These are phyloP conservation scores for Chamaetylas fuelleborni DNA, from an alignment of 2,113 vertebrate species.

Conservation along the genomic window DNA sequence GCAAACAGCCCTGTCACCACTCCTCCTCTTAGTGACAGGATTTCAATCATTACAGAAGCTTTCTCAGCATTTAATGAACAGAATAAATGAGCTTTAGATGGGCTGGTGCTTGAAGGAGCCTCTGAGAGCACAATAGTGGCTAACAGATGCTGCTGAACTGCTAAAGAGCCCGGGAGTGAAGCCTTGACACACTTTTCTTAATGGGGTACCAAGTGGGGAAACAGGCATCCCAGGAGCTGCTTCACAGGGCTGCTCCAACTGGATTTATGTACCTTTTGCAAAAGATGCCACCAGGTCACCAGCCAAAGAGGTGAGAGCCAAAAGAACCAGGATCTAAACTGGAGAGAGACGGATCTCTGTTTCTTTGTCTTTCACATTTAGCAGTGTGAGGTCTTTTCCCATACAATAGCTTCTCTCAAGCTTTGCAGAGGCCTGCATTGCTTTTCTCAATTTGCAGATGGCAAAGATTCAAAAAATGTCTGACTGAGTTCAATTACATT, in stretches of 20 bases:
- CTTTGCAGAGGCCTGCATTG: not conserved
- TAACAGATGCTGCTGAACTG: fast-evolving
- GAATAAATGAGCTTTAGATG: not conserved
- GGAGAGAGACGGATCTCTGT: not conserved
- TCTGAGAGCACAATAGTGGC: not conserved
- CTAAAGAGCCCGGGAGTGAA: fast-evolving
- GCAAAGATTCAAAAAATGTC: not conserved
- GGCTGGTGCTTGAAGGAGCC: not conserved
- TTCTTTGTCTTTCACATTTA: not conserved
- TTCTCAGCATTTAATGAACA: not conserved
- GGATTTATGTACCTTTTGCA: not conserved
- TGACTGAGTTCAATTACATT: not conserved
- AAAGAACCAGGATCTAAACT: not conserved
- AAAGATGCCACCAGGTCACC: not conserved
- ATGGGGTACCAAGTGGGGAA: not conserved
- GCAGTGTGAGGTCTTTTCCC: not conserved
- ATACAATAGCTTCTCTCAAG: not conserved
- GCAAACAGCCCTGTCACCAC: not conserved
- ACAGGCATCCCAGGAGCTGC: not conserved
- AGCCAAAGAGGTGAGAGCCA: not conserved
- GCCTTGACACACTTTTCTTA: not conserved
- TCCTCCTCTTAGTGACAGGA: not conserved
- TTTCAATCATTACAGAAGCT: not conserved
- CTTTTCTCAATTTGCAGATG: not conserved
- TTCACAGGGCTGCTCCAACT: not conserved